Conservation (phyloP, 2,113 vertebrate species). For the Etia nguti region DNA sequence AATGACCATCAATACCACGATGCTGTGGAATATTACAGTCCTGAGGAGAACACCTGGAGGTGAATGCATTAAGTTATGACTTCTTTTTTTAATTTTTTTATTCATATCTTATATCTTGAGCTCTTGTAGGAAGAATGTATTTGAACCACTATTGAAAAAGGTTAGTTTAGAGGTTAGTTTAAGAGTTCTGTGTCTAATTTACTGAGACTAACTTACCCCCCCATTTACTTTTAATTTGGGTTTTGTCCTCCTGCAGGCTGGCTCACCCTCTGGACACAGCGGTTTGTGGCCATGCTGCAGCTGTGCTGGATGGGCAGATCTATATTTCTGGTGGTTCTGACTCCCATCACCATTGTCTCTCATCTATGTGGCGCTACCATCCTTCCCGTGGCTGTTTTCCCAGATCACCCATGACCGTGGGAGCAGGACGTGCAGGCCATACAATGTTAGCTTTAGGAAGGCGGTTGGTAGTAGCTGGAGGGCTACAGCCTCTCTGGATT, state of each 20-base stretch:
- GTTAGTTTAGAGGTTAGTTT: neutral
- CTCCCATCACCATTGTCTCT: neutral
- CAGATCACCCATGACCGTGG: conserved; percentile 5
- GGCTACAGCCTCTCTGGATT: neutral
- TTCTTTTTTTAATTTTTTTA: neutral
- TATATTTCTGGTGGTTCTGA: conserved; percentile 16
- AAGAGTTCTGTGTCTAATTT: neutral
- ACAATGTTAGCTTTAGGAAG: neutral
- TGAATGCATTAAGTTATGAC: neutral
- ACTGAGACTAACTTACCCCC: accelerated
- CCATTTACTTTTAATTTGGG: neutral
- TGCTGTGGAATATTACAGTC: conserved; percentile 17
- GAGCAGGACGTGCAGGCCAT: conserved; percentile 8
- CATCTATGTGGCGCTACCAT: conserved; percentile 12
- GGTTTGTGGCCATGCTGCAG: conserved; percentile 13
- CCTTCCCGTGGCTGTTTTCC: neutral
- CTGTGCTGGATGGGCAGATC: conserved; percentile 3
- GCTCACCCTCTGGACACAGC: neutral
- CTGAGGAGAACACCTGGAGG: conserved; percentile 26
- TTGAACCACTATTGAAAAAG: neutral
- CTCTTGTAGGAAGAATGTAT: neutral
- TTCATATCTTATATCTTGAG: neutral
- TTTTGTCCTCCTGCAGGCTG: neutral
- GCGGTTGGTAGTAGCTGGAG: conserved; percentile 8
- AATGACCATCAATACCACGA: neutral